Evolutionary conservation across 2,113 vertebrate genomes (phyloP).

Genomic region (human (Homo sapiens)): GRCh38 chr18:38179001-38179500

Average conservation of each 20-base stretch:
- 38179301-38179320: not conserved
- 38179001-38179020: not conserved
- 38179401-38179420: conserved; percentile 11
- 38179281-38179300: not conserved
- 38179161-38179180: not conserved
- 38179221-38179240: not conserved
- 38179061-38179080: not conserved
- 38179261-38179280: not conserved
- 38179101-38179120: not conserved
- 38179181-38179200: not conserved
- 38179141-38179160: not conserved
- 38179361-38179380: not conserved
- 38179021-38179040: not conserved
- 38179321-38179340: not conserved
- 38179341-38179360: not conserved
- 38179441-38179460: not conserved
- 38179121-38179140: not conserved
- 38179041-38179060: not conserved
- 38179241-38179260: not conserved
- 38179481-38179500: not conserved
- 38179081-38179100: conserved; percentile 19
- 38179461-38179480: not conserved
- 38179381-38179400: not conserved
- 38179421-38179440: not conserved
- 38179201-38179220: not conserved